phyloP scores from a whole-genome alignment of 2,113 vertebrate species.

The Neogobius melanostomus region DNA sequence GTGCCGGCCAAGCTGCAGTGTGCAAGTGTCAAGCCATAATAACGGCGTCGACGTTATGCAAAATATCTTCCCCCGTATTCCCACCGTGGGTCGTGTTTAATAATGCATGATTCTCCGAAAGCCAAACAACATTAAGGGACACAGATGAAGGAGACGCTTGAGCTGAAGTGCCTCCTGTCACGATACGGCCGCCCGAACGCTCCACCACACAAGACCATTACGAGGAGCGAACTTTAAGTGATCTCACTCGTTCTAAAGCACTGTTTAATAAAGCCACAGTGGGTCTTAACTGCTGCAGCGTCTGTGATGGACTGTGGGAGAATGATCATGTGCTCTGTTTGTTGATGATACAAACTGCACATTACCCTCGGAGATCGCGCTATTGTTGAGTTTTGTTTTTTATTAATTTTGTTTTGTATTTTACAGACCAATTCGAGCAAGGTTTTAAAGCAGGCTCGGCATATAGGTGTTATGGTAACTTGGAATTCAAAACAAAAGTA shows the following conservation, averaged over 20 bases:
- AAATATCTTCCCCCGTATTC: not conserved
- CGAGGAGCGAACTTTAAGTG: not conserved
- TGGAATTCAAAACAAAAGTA: no score
- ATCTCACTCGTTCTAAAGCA: conserved; percentile 9
- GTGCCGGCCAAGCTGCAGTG: not conserved
- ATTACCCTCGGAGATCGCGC: conserved; percentile 49
- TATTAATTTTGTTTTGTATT: no score
- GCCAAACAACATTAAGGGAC: conserved; percentile 7
- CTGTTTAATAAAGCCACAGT: conserved; percentile 18
- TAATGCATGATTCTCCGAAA: conserved; percentile 8
- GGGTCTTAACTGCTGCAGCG: conserved; percentile 19
- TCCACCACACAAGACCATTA: conserved; percentile 17
- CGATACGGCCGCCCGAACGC: not conserved
- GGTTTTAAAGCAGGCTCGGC: no score
- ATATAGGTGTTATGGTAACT: no score
- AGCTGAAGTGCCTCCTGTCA: not conserved
- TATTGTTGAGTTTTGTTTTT: conserved; percentile 26
- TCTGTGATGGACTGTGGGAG: conserved; percentile 34
- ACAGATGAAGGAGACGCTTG: conserved; percentile 13
- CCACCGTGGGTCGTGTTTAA: not conserved
- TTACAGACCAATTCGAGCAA: no score
- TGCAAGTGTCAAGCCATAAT: not conserved
- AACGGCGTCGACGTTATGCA: not conserved
- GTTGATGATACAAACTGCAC: conserved; percentile 42
- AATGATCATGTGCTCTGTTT: no score